Base-by-base conservation (phyloP, 2,113 vertebrate species). In the Rhinolophus sinicus region DNA sequence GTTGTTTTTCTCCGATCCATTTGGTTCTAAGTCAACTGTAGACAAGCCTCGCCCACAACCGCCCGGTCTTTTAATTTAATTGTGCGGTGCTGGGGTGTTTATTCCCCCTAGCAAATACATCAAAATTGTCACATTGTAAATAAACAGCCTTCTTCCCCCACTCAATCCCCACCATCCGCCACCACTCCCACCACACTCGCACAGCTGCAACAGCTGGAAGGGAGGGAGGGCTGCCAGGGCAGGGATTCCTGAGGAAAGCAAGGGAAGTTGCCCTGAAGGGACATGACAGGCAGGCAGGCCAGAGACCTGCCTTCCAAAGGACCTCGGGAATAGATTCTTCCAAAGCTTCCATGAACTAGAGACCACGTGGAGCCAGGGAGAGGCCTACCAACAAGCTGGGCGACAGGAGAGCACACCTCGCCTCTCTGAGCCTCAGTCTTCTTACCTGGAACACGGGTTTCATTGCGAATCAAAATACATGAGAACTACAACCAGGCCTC, bases 61-160 rank as follows among this genome's bases (percentile, higher is more conserved):
- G 2, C 93, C 91, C 13, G 8, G 70, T 78, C 97, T 96, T 96
- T 96, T 98, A 95, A 97, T 98, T 97, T 97, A 97, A 97, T 97
- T 97, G 96, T 96, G 95, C 76, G 69, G 56, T 64, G 69, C 97
- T 73, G 89, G 90, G 94, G 93, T 89, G 69, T 82, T 94, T 83
- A 3, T 40, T 16, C 50, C 92, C 95, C 88, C 82, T 70, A 70
- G 96, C 85, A 96, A 96, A 97, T 96, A 94, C 73, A 98, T 98
- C 97, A 96, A 67, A 94, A 95, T 96, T 94, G 95, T 96, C 97
- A 97, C 58, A 3, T 78, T 93, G 77, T 96, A 97, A 97, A 96
- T 88, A 97, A 97, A 97, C 72, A 91, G 82, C 77, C 91, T 92
- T 92, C 90, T 88, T 40, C 90, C 86, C 70, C 38, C 1, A 47